Conservation (phyloP, 2,797 vertebrate genomes). For the Garrulus glandarius region DNA sequence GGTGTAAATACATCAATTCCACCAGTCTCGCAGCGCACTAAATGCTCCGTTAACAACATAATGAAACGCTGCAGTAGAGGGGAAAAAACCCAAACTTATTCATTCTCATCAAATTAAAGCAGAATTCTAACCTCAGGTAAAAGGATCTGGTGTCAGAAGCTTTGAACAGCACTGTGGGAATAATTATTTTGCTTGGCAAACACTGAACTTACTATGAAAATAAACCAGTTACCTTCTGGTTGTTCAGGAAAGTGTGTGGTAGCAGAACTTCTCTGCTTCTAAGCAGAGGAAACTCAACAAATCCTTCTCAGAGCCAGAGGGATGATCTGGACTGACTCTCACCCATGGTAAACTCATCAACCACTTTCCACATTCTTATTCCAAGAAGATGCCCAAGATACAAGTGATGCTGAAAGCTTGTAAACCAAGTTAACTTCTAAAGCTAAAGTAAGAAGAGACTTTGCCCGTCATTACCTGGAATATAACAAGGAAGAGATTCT, state of each 20-base stretch:
- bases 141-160: neutral
- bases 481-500: conserved; percentile 98
- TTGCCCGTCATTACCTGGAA: conserved; percentile 84
- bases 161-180: neutral
- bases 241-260: neutral
- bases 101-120: neutral
- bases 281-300: neutral
- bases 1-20: conserved; percentile 90
- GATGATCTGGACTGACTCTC: neutral
- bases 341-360: neutral
- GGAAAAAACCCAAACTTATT: neutral
- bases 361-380: neutral
- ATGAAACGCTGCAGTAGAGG: conserved; percentile 88
- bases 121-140: neutral
- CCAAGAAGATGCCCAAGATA: neutral
- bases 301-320: neutral
- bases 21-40: conserved; percentile 94
- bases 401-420: neutral
- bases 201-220: neutral
- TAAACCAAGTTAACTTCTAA: neutral
- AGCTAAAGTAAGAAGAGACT: neutral
- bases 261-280: neutral
- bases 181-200: neutral
- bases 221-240: neutral
- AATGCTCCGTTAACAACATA: conserved; percentile 96